A percentile compares a stretch with the other conserved stretches of the same genome.
These are phyloP conservation scores for Epinotia brunnichana DNA, from an alignment of 2,888 invertebrate genomes.

Conservation along the genomic window DNA sequence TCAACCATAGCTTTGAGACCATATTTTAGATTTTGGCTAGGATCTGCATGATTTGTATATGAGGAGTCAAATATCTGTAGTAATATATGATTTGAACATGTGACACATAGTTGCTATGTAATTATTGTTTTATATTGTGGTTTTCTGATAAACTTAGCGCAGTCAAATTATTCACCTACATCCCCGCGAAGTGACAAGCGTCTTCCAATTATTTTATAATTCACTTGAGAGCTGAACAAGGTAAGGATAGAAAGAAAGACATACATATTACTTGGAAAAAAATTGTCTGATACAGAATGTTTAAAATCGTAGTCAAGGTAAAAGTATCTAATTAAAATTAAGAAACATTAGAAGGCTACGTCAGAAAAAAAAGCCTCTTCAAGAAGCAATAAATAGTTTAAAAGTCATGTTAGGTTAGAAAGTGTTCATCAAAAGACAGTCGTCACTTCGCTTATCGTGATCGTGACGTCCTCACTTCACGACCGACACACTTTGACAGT, in stretches of 20 bases:
- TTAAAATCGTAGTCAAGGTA: background rate
- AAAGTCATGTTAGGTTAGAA: background rate
- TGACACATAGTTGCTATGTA: background rate
- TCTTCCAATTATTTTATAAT: constrained; percentile 9
- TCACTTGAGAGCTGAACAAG: background rate
- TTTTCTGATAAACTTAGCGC: background rate
- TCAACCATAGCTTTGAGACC: constrained; percentile 36
- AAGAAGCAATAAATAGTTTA: background rate
- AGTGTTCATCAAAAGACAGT: constrained; percentile 18
- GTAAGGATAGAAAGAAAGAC: background rate
- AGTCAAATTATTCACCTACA: constrained; percentile 1
- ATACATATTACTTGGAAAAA: background rate
- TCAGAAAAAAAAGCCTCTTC: background rate
- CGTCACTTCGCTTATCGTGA: constrained; percentile 17
- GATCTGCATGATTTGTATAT: background rate
- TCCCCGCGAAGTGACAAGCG: constrained; percentile 31
- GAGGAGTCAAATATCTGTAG: background rate
- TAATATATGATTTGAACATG: background rate
- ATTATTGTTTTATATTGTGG: background rate
- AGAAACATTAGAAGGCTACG: background rate
- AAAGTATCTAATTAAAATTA: background rate
- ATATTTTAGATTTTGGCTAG: constrained; percentile 7
- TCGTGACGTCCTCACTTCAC: constrained; percentile 20
- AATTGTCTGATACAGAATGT: too few species aligned
- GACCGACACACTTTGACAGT: constrained; percentile 23